phyloP scores from a whole-genome alignment of 2,113 vertebrate genomes.

The Hypocryptadius cinnamomeus region DNA sequence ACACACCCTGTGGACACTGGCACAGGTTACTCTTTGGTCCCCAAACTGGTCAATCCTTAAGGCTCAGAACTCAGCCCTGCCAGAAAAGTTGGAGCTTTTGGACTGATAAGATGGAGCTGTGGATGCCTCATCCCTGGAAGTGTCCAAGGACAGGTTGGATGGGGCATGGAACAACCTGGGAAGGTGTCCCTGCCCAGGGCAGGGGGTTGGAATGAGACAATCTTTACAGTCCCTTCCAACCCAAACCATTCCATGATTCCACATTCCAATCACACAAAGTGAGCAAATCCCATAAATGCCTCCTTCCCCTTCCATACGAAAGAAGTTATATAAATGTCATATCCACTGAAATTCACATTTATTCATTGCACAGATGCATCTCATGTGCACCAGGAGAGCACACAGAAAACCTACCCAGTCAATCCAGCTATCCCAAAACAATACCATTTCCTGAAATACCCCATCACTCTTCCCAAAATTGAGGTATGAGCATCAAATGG shows the following conservation, averaged over 20 bases:
- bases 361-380: neutral
- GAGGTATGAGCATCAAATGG: neutral
- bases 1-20: accelerated
- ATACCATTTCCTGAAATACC: neutral
- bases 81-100: neutral
- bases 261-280: neutral
- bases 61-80: neutral
- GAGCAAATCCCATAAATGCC: neutral
- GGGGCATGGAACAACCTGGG: neutral
- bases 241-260: neutral
- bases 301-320: neutral
- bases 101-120: neutral
- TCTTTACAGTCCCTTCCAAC: neutral
- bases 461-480: neutral
- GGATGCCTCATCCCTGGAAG: neutral
- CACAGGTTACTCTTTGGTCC: neutral
- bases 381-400: neutral
- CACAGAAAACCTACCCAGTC: neutral
- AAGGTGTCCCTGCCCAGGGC: neutral
- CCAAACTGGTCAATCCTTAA: neutral
- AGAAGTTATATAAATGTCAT: neutral
- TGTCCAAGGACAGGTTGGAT: neutral
- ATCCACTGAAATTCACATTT: neutral
- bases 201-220: neutral
- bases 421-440: neutral